A percentile compares a stretch with the other conserved stretches of the same genome.
These are phyloP conservation scores for Holacanthus passer DNA, from an alignment of 2,113 vertebrate species.

Conservation along the genomic window DNA sequence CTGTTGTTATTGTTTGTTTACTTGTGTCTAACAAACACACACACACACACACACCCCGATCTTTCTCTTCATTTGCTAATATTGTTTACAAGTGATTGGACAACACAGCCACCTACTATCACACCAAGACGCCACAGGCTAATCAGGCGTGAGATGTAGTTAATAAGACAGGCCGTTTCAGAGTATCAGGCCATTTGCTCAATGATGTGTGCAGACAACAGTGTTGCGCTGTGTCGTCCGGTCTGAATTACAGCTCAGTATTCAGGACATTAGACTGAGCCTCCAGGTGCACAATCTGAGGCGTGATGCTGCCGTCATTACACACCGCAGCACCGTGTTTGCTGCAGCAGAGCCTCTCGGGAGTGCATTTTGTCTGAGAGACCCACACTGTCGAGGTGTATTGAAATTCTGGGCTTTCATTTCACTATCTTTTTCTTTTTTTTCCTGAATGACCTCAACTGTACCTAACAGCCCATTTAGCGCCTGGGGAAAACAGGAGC, in stretches of 20 bases:
- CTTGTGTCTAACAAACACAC: neutral
- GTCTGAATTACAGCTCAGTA: constrained; percentile 31
- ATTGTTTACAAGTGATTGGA: constrained; percentile 26
- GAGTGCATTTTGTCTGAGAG: constrained; percentile 5
- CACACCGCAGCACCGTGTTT: constrained; percentile 22
- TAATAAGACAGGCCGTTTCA: constrained; percentile 49
- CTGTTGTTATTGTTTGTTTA: neutral
- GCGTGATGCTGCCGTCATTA: constrained; percentile 26
- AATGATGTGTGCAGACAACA: constrained; percentile 38
- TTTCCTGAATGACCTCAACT: constrained; percentile 49
- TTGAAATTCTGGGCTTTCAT: constrained; percentile 39
- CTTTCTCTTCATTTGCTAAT: constrained; percentile 4
- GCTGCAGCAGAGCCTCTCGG: constrained; percentile 12
- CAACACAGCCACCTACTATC: constrained; percentile 15
- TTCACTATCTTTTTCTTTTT: constrained; percentile 26
- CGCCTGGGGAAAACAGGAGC: constrained; percentile 41
- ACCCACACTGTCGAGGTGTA: neutral
- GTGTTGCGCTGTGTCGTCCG: constrained; percentile 20
- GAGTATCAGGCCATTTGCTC: constrained; percentile 54
- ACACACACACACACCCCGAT: neutral
- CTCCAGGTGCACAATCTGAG: constrained; percentile 37
- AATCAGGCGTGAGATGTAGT: constrained; percentile 44
- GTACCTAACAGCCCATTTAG: constrained; percentile 57
- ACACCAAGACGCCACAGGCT: constrained; percentile 30
- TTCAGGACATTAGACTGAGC: constrained; percentile 41